Evolutionary conservation across 2,888 invertebrate species (phyloP).

Genomic region (Zeuzera pyrina): DNA sequence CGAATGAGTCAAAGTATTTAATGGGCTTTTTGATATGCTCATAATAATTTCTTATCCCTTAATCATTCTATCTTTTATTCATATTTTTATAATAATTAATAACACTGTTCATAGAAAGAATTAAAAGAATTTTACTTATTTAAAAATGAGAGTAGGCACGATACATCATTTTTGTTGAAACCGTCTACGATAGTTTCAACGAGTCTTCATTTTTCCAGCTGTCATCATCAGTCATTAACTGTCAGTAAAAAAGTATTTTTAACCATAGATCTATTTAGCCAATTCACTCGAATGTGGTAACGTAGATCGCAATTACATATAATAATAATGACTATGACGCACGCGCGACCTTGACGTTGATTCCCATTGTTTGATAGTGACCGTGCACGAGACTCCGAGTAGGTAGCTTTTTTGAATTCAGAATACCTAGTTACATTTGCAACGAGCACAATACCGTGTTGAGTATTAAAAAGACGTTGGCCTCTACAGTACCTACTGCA

Average conservation of each 20-base stretch:
- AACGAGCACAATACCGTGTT: too few relatives aligned
- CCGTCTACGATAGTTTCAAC: not conserved
- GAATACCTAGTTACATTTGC: too few relatives aligned
- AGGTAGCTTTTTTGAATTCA: conserved; percentile 20
- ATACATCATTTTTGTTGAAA: too few relatives aligned
- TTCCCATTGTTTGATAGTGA: conserved; percentile 55
- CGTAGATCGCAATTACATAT: conserved; percentile 54
- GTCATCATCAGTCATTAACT: conserved; percentile 10
- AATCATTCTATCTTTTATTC: too few relatives aligned
- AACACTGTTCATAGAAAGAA: too few relatives aligned
- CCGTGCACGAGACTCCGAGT: conserved; percentile 25
- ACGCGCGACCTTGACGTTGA: conserved; percentile 53
- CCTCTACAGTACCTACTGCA: conserved; percentile 11
- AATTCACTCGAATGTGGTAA: conserved; percentile 24
- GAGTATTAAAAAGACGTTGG: conserved; percentile 4
- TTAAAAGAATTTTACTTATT: too few relatives aligned
- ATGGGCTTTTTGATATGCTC: too few relatives aligned
- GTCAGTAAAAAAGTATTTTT: conserved; percentile 9
- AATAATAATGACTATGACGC: conserved; percentile 52
- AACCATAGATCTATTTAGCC: conserved; percentile 18
- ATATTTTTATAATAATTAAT: too few relatives aligned
- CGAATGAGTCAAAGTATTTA: too few relatives aligned
- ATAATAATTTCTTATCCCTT: too few relatives aligned
- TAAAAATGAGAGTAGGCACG: too few relatives aligned
- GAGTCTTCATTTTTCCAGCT: conserved; percentile 1